Evolutionary conservation across 1,140 invertebrate genomes (phyloP).

Genomic region (Ganaspis sp.): DNA sequence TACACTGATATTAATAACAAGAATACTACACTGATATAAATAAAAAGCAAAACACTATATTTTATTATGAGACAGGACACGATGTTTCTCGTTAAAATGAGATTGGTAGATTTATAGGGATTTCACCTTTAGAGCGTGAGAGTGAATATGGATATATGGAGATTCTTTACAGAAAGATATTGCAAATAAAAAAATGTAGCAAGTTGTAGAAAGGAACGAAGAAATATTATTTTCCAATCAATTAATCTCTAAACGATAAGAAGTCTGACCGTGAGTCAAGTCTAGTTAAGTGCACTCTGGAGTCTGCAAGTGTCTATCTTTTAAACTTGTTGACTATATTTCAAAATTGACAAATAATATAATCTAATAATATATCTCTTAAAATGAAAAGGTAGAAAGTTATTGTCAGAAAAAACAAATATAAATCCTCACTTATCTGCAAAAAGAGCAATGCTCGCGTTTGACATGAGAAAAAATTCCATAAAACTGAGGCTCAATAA

Average conservation of each 20-base stretch:
- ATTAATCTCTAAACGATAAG: constrained; percentile 9
- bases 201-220: constrained; percentile 1
- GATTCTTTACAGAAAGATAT: background rate
- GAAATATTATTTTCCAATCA: background rate
- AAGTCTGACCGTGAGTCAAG: background rate
- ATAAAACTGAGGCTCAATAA: too few species aligned
- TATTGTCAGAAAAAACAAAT: background rate
- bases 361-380: background rate
- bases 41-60: constrained; percentile 4
- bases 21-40: too few species aligned
- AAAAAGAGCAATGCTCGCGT: background rate
- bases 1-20: too few species aligned
- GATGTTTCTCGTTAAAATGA: constrained; percentile 18
- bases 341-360: constrained; percentile 9
- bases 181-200: constrained; percentile 19
- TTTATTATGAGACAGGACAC: constrained; percentile 16
- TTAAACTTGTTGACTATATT: background rate
- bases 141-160: constrained; percentile 1
- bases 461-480: too few species aligned
- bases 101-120: constrained; percentile 27
- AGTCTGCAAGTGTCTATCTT: background rate
- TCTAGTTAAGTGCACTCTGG: background rate
- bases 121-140: constrained; percentile 22
- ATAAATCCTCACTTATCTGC: background rate
- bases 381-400: background rate